phyloP scores from a whole-genome alignment of 2,113 vertebrate species.

The Gobiocypris rarus region DNA sequence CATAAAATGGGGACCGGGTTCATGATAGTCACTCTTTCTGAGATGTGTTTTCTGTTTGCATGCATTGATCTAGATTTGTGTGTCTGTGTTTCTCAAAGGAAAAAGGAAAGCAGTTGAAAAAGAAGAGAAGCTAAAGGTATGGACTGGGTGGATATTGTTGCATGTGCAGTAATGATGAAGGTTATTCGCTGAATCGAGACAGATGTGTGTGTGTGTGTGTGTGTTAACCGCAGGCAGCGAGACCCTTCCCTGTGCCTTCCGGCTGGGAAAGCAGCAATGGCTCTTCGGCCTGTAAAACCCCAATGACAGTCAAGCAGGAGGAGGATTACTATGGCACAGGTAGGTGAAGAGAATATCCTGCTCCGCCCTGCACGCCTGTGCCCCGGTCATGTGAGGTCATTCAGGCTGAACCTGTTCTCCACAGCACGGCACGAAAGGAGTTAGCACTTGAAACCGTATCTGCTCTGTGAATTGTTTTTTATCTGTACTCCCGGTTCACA shows the following conservation, averaged over 20 bases:
- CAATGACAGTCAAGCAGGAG: constrained; percentile 50
- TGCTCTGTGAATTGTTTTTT: not conserved
- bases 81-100: constrained; percentile 58
- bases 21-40: no score
- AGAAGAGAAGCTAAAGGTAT: constrained; percentile 66
- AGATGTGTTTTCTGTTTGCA: not conserved
- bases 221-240: constrained; percentile 36
- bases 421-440: not conserved
- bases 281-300: constrained; percentile 17
- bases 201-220: constrained; percentile 7
- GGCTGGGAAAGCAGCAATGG: constrained; percentile 50
- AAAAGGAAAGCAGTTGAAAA: constrained; percentile 75
- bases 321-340: constrained; percentile 75
- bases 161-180: not conserved
- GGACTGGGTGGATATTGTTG: not conserved
- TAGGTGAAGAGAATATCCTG: not conserved
- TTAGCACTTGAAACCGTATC: not conserved
- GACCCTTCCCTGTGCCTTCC: constrained; percentile 23
- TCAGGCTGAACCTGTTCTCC: not conserved
- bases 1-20: no score
- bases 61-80: not conserved
- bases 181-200: not conserved
- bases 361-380: constrained; percentile 10
- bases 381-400: not conserved
- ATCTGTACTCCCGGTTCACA: not conserved